Evolutionary conservation across 2,797 vertebrate species (phyloP), one percentile per base, ranked within the genome.

Genomic region (Neostethus bicornis): DNA sequence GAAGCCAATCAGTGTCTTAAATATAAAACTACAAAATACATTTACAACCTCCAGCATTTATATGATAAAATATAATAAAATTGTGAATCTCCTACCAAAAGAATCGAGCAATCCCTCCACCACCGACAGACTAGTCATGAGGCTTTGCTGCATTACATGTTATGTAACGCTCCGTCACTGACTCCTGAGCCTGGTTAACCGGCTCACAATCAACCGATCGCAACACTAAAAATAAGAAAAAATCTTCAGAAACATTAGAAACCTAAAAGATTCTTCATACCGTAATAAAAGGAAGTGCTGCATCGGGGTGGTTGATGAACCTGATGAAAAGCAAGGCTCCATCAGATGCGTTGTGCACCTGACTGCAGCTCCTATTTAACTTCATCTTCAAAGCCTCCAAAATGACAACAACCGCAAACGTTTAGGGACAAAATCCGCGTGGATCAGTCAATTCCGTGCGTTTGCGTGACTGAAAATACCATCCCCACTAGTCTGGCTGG

Each of bases 281-380:
- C 92, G 83, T 88, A 91, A 84, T 83, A 87, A 75, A 75, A 85
- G 86, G 85, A 92, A 92, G 86, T 84, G 87, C 68, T 86, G 90
- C 90, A 88, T 81, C 81, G 87, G 84, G 73, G 24, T 80, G 88
- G 77, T 77, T 72, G 88, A 74, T 56, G 85, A 77, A 70, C 61
- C 87, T 71, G 79, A 79, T 26, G 60, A 53, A 68, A 73, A 55
- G 78, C 85, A 51, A 66, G 70, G 68, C 79, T 91, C 90, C 91
- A 89, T 90, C 77, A 81, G 90, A 89, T 84, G 86, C 75, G 63
- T 79, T 69, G 72, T 35, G 88, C 91, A 86, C 84, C 87, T 85
- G 86, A 68, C 80, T 69, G 71, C 73, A 63, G 66, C 75, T 80
- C 73, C 76, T 46, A 5, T 75, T 81, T 34, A 89, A 84, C 91